These are phyloP conservation scores for Agonopterix subpropinquella DNA, from an alignment of 2,888 invertebrate species.

Conservation along the genomic window DNA sequence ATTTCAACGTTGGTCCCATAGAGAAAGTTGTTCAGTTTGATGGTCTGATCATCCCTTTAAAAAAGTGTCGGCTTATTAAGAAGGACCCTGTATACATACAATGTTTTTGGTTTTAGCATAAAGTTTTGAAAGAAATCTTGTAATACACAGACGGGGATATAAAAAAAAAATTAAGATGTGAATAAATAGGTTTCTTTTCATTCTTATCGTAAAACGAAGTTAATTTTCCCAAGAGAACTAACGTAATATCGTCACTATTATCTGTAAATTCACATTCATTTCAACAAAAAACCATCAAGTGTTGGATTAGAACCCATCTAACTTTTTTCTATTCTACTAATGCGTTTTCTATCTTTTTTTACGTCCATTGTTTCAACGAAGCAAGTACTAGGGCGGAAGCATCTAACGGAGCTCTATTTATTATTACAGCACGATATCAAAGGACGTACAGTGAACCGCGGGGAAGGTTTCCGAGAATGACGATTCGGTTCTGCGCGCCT, in stretches of 20 bases:
- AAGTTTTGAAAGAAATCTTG: too few relatives aligned
- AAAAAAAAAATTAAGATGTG: too few relatives aligned
- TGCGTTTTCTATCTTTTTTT: constrained; percentile 11
- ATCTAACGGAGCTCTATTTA: constrained; percentile 30
- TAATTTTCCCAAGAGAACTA: constrained; percentile 7
- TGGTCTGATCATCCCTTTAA: too few relatives aligned
- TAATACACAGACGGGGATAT: too few relatives aligned
- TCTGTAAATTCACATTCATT: constrained; percentile 7
- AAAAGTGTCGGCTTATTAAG: too few relatives aligned
- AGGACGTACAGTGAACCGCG: constrained; percentile 19
- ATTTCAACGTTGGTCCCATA: too few relatives aligned
- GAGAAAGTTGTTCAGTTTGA: too few relatives aligned
- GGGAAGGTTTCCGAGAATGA: constrained; percentile 27
- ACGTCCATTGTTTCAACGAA: constrained; percentile 5
- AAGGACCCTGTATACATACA: too few relatives aligned
- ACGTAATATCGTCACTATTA: constrained; percentile 1
- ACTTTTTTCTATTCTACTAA: constrained; percentile 7
- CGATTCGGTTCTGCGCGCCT: constrained; percentile 5
- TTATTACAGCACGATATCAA: constrained; percentile 42
- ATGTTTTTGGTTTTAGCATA: too few relatives aligned
- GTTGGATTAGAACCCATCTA: constrained; percentile 6
- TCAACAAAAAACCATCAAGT: constrained; percentile 3
- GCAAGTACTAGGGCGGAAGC: constrained; percentile 6
- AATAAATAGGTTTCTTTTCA: neutral
- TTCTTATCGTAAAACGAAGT: too few relatives aligned